phyloP scores from a whole-genome alignment of 2,888 invertebrate genomes.

The Harpagoxenus sublaevis region DNA sequence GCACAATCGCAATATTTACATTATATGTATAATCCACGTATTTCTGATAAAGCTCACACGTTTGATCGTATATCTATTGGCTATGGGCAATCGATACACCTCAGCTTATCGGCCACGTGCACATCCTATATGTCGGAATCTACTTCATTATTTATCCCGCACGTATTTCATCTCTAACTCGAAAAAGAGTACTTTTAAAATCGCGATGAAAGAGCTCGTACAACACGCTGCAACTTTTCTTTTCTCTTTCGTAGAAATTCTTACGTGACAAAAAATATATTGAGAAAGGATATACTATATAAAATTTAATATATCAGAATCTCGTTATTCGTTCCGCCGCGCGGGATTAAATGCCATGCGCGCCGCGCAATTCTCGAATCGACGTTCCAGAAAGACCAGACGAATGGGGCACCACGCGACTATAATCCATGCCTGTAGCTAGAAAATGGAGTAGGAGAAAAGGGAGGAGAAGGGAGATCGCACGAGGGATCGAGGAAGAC shows the following conservation, averaged over 20 bases:
- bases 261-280: too few relatives aligned
- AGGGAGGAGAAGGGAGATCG: conserved; percentile 20
- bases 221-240: too few relatives aligned
- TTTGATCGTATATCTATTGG: conserved; percentile 26
- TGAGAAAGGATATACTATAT: too few relatives aligned
- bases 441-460: conserved; percentile 55
- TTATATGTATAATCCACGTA: conserved; percentile 18
- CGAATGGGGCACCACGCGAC: conserved; percentile 59
- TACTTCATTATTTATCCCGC: conserved; percentile 29
- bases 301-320: conserved; percentile 26
- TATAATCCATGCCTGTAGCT: conserved; percentile 68
- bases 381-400: conserved; percentile 10
- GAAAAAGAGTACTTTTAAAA: not conserved
- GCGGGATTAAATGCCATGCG: not conserved
- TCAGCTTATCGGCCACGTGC: conserved; percentile 1
- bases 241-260: too few relatives aligned
- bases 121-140: not conserved
- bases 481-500: conserved; percentile 52
- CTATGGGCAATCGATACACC: not conserved
- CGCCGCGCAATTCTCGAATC: not conserved
- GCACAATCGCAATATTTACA: conserved; percentile 41
- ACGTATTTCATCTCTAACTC: conserved; percentile 6
- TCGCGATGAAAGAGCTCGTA: not conserved
- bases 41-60: conserved; percentile 31
- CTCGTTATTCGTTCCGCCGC: not conserved